Evolutionary conservation across 2,888 invertebrate species (phyloP).

Genomic region (Stenoptilia bipunctidactyla): DNA sequence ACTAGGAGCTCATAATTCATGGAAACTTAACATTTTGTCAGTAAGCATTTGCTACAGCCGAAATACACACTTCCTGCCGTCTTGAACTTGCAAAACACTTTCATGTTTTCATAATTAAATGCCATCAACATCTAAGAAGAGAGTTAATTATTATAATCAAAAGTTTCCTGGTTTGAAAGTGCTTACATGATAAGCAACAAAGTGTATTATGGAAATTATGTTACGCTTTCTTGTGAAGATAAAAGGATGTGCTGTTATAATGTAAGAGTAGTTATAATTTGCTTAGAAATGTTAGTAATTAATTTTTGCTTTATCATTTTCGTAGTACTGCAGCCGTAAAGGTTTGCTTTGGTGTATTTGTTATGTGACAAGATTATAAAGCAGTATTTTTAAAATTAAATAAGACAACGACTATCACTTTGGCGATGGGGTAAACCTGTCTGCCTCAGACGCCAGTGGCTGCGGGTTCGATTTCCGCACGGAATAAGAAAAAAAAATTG

Average conservation of each 20-base stretch:
- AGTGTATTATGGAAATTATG: conserved; percentile 1
- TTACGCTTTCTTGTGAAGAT: neutral
- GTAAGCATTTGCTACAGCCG: conserved; percentile 49
- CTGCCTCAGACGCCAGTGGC: too few relatives aligned
- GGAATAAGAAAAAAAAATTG: too few relatives aligned
- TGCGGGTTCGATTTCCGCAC: too few relatives aligned
- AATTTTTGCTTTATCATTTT: neutral
- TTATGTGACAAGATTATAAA: neutral
- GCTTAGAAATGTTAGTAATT: neutral
- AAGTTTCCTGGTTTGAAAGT: neutral
- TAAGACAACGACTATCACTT: too few relatives aligned
- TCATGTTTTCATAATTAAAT: conserved; percentile 2
- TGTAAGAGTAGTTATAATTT: neutral
- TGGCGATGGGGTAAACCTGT: too few relatives aligned
- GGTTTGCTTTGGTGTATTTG: too few relatives aligned
- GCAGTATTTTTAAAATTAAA: too few relatives aligned
- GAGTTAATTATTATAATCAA: conserved; percentile 5
- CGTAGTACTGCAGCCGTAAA: neutral
- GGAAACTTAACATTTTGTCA: conserved; percentile 62
- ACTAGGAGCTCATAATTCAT: conserved; percentile 60
- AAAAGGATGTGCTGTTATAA: neutral
- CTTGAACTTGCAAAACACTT: neutral
- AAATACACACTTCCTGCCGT: neutral
- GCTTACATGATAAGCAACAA: neutral
- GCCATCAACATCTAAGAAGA: neutral